phyloP scores from a whole-genome alignment of 2,888 invertebrate genomes.

The Macrophya annulata region DNA sequence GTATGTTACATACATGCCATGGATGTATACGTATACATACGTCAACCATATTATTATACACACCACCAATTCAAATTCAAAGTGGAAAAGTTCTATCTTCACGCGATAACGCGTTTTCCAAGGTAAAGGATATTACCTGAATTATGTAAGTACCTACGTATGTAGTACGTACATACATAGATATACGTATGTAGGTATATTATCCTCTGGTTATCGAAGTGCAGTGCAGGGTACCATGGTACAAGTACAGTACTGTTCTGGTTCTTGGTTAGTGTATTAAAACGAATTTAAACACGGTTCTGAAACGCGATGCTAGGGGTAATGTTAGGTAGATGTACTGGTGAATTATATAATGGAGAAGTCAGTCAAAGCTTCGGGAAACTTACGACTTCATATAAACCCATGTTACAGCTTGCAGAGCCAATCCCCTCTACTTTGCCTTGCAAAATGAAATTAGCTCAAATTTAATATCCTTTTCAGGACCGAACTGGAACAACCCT shows the following conservation, averaged over 20 bases:
- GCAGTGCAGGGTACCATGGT: background rate
- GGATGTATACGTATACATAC: no score
- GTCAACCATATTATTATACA: no score
- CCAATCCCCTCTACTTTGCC: background rate
- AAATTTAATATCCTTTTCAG: conserved; percentile 33
- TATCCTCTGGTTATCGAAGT: background rate
- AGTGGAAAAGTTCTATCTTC: background rate
- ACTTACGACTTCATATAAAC: conserved; percentile 63
- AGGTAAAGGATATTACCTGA: background rate
- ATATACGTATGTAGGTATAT: background rate
- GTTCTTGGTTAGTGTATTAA: background rate
- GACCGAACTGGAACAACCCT: background rate
- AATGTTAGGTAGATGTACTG: background rate
- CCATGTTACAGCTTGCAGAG: background rate
- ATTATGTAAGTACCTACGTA: background rate
- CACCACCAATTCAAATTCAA: background rate
- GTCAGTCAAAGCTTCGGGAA: conserved; percentile 71
- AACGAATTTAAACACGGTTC: background rate
- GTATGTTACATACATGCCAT: no score
- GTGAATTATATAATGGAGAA: conserved; percentile 70
- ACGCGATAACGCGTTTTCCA: background rate
- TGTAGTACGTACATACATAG: no score
- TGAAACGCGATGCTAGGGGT: background rate
- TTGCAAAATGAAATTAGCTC: conserved; percentile 19
- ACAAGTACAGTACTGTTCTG: background rate